Percentiles rank a stretch among this genome's conserved stretches.
These are phyloP conservation scores for Anabas testudineus DNA, from an alignment of 2,797 vertebrate genomes.

Conservation along the genomic window DNA sequence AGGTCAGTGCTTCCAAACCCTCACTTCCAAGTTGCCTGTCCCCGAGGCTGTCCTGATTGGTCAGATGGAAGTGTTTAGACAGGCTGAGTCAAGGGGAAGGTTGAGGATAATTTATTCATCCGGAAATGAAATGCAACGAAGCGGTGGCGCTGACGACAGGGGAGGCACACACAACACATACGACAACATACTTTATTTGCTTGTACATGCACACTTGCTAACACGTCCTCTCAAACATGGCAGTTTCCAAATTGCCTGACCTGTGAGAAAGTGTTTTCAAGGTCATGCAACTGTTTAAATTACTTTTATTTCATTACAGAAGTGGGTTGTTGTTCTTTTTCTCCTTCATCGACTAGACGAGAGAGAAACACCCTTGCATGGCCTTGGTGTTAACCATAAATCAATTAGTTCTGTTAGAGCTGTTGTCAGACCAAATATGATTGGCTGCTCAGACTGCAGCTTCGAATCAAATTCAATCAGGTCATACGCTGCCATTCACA, in stretches of 20 bases:
- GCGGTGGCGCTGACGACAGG: no score
- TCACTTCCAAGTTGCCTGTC: background rate
- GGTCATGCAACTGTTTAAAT: constrained; percentile 49
- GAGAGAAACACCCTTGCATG: constrained; percentile 6
- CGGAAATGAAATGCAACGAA: constrained; percentile 18
- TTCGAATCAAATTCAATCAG: constrained; percentile 46
- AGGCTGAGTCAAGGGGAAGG: constrained; percentile 26
- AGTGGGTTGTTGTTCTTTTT: constrained; percentile 30
- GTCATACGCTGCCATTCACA: constrained; percentile 34
- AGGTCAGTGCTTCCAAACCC: constrained; percentile 20
- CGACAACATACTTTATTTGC: constrained; percentile 1
- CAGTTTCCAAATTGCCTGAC: background rate
- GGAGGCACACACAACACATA: background rate
- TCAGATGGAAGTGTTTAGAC: constrained; percentile 10
- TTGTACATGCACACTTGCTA: background rate
- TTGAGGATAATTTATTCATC: constrained; percentile 23
- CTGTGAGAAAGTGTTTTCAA: constrained; percentile 33
- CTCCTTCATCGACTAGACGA: constrained; percentile 47
- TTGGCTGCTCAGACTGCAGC: constrained; percentile 21
- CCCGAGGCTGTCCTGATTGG: constrained; percentile 5
- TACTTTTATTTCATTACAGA: constrained; percentile 40
- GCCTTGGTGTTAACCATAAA: constrained; percentile 38
- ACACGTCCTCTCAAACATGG: background rate
- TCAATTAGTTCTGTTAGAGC: constrained; percentile 54
- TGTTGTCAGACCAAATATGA: constrained; percentile 44